phyloP scores from a whole-genome alignment of 2,888 invertebrate genomes.

The Thereva nobilitata region DNA sequence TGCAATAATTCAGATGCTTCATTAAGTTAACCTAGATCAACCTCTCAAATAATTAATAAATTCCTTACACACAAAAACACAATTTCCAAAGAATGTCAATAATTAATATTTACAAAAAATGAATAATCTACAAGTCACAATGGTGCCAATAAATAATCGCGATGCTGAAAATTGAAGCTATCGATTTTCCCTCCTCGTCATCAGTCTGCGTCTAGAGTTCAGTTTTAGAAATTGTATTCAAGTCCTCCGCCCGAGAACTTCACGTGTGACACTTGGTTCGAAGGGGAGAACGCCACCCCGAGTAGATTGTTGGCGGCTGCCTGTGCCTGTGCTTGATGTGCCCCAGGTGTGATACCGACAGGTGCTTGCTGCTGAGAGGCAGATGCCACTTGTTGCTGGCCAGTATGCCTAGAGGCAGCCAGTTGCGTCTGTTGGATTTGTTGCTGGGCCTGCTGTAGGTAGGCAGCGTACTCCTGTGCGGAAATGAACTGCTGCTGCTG shows the following conservation, averaged over 20 bases:
- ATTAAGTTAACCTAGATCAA: too few species aligned
- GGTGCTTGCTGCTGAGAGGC: slow-evolving; percentile 40
- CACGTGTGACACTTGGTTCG: slow-evolving; percentile 54
- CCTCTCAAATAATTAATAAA: too few species aligned
- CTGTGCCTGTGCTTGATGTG: slow-evolving; percentile 38
- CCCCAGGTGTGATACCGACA: slow-evolving; percentile 10
- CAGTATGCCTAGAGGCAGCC: slow-evolving; percentile 38
- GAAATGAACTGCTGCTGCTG: slow-evolving; percentile 47
- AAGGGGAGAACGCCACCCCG: slow-evolving; percentile 48
- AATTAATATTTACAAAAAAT: too few species aligned
- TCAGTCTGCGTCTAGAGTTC: neutral
- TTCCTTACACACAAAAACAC: too few species aligned
- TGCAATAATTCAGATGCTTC: too few species aligned
- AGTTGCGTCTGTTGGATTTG: slow-evolving; percentile 41
- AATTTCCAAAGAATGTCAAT: too few species aligned
- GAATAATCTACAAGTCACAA: too few species aligned
- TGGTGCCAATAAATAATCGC: slow-evolving; percentile 7
- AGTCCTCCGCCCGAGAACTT: slow-evolving; percentile 50
- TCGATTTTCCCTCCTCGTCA: neutral
- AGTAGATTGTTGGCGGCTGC: slow-evolving; percentile 41
- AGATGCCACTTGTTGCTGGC: slow-evolving; percentile 44
- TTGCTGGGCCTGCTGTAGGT: slow-evolving; percentile 39
- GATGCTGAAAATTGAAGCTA: too few species aligned
- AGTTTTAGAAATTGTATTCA: slow-evolving; percentile 35
- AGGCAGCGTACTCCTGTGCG: slow-evolving; percentile 43